Conservation (phyloP, 2,888 invertebrate species). For the Coenonympha glycerion region DNA sequence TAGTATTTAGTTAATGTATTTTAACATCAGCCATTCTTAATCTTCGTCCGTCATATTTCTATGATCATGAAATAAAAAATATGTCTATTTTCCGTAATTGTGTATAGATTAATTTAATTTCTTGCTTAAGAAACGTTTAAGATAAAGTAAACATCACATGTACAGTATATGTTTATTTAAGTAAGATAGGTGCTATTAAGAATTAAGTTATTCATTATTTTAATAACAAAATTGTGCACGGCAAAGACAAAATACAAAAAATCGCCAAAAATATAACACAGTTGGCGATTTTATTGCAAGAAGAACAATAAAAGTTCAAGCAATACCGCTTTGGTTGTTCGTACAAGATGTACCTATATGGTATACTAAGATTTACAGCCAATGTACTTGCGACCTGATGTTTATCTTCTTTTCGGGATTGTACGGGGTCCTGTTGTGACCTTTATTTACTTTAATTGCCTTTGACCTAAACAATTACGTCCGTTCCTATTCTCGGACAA, state of each 20-base stretch:
- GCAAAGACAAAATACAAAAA: constrained; percentile 34
- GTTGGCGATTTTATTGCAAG: constrained; percentile 36
- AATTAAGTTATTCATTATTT: too few relatives aligned
- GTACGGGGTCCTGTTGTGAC: constrained; percentile 5
- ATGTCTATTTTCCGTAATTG: too few relatives aligned
- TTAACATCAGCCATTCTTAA: too few relatives aligned
- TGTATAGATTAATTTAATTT: too few relatives aligned
- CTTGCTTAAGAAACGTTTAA: too few relatives aligned
- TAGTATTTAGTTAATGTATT: too few relatives aligned
- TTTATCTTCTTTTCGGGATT: constrained; percentile 5
- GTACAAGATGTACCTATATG: too few relatives aligned
- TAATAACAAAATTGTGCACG: constrained; percentile 39
- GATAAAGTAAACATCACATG: too few relatives aligned
- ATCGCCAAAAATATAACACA: constrained; percentile 32
- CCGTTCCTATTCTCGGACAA: neutral
- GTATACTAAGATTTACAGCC: constrained; percentile 17
- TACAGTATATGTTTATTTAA: too few relatives aligned
- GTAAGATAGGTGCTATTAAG: neutral
- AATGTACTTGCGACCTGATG: constrained; percentile 7
- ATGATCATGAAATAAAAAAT: too few relatives aligned
- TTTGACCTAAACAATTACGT: constrained; percentile 4
- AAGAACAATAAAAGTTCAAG: constrained; percentile 12
- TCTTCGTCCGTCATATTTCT: too few relatives aligned
- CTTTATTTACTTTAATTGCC: constrained; percentile 8
- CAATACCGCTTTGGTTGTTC: constrained; percentile 10